phyloP scores from a whole-genome alignment of 2,888 invertebrate genomes.

The Sphaerophoria taeniata region DNA sequence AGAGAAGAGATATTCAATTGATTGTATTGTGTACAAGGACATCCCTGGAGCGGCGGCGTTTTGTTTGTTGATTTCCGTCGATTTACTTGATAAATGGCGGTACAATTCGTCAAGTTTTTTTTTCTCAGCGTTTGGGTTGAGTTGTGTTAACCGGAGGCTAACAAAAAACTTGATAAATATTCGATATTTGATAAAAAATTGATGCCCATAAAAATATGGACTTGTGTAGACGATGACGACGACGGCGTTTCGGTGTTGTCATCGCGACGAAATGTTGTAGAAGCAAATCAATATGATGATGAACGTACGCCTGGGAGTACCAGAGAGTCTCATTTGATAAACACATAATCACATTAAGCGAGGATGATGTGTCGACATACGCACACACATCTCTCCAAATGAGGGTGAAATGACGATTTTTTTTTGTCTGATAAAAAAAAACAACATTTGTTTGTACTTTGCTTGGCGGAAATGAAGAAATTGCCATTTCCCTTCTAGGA shows the following conservation, averaged over 20 bases:
- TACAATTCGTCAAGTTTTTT: constrained; percentile 77
- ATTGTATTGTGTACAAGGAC: constrained; percentile 55
- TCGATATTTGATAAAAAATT: constrained; percentile 74
- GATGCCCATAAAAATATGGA: constrained; percentile 73
- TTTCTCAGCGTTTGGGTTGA: constrained; percentile 64
- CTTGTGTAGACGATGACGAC: constrained; percentile 16
- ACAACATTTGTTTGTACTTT: constrained; percentile 6
- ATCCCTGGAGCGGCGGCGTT: constrained; percentile 61
- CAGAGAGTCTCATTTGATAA: constrained; percentile 62
- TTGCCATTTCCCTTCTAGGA: constrained; percentile 51
- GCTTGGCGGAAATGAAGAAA: constrained; percentile 52
- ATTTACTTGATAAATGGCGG: constrained; percentile 77
- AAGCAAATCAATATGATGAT: constrained; percentile 55
- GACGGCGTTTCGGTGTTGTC: constrained; percentile 33
- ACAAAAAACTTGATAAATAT: constrained; percentile 72
- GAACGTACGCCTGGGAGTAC: constrained; percentile 27
- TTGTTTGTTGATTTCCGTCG: constrained; percentile 74
- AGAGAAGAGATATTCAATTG: constrained; percentile 46
- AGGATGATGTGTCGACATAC: constrained; percentile 62
- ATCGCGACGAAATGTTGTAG: constrained; percentile 6
- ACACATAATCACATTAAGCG: constrained; percentile 72
- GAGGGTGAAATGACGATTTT: not conserved
- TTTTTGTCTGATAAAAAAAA: constrained; percentile 9
- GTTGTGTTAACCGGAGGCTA: constrained; percentile 51
- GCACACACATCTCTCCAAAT: not conserved